Base-by-base conservation (phyloP, 2,113 vertebrate genomes). In the Tichodroma muraria region DNA sequence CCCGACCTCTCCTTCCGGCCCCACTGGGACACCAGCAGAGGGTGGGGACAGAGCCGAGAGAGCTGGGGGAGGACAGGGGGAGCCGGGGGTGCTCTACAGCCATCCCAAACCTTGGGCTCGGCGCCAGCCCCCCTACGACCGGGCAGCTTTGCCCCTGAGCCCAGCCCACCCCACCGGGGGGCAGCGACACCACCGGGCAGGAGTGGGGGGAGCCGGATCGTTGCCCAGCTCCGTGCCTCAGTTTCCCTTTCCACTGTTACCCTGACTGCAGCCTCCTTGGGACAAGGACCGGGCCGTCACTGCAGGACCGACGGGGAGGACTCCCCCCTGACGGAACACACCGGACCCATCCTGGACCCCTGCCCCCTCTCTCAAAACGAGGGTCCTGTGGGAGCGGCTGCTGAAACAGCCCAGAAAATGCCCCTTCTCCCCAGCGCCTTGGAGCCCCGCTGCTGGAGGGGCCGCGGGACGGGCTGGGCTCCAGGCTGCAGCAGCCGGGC, bases 251-350 rank as follows among this genome's bases (percentile, higher is more conserved):
- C 35, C 30, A 7, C 11, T 3, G 16, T 40, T 56, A 2, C 14
- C 28, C 64, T 20, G 37, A 9, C 33, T 33, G 45, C 84, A 87
- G 25, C 87, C 44, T 70, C 85, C 73, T 11, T 8, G 47, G 73
- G 59, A n/a, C 31, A 30, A 56, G 27, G 35, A 64, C 12, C 64
- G 3, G 0, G 11, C 21, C 80, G 4, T 5, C 31, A 42, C 63
- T 14, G 60, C 50, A 13, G 73, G 45, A 52, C 13, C 10, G 15
- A 6, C 1, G 3, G 12, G 40, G 30, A 28, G 33, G 28, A 11
- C 1, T 42, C 6, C 12, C 22, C 35, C 1, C 0, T 4, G 45
- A 5, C 0, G 2, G 44, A 49, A n/a, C 23, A 6, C 54, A 25
- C 33, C 82, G 35, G 13, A 6, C 3, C 31, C 53, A 10, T 2